phyloP scores from a whole-genome alignment of 30 jellyfish, hydroid and myxozoan species.

The Catostylus mosaicus region DNA sequence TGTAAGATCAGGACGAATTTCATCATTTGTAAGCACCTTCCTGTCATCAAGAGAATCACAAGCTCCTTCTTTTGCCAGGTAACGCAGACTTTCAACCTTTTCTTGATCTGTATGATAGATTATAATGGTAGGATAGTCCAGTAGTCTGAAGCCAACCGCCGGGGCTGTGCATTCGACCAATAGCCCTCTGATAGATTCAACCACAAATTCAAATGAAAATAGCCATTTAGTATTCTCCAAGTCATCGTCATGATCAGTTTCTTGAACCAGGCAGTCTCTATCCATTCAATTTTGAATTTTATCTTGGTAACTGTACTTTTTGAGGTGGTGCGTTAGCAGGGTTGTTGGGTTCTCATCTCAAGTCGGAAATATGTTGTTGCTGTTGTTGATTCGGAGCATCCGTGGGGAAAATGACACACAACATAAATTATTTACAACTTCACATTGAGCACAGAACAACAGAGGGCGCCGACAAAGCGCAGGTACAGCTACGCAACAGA shows the following conservation, averaged over 20 bases:
- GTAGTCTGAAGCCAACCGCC: conserved; percentile 52
- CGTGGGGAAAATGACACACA: conserved; percentile 42
- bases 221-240: neutral
- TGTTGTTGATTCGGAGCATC: neutral
- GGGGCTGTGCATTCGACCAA: conserved; percentile 51
- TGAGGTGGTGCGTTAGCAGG: no score
- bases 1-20: conserved; percentile 1
- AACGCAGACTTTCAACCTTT: neutral
- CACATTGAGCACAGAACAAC: conserved; percentile 21
- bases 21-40: neutral
- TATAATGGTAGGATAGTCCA: conserved; percentile 59
- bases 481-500: neutral
- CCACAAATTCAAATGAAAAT: conserved; percentile 52
- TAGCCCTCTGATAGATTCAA: conserved; percentile 22
- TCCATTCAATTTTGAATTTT: no score
- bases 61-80: neutral
- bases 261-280: no score
- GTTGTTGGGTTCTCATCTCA: no score
- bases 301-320: no score
- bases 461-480: conserved; percentile 53
- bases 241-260: neutral
- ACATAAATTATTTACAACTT: conserved; percentile 40
- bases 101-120: conserved; percentile 46
- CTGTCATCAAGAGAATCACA: neutral
- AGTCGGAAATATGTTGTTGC: no score